These are phyloP conservation scores for Nebria salina DNA, from an alignment of 2,888 invertebrate genomes.

Conservation along the genomic window DNA sequence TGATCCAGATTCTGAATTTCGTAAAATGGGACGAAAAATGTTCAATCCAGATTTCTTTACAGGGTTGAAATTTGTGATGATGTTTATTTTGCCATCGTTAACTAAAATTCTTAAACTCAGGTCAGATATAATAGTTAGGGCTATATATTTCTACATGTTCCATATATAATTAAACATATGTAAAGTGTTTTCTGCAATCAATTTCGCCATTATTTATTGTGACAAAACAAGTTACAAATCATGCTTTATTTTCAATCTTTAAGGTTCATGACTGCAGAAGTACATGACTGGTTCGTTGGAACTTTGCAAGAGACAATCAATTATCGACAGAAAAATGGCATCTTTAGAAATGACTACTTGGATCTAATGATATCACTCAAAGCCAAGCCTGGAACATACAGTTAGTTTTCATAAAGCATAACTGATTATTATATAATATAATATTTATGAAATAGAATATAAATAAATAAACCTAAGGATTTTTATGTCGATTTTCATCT, in stretches of 20 bases:
- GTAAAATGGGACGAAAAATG: conserved; percentile 54
- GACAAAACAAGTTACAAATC: background rate
- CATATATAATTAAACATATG: too few species aligned
- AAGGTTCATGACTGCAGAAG: conserved; percentile 51
- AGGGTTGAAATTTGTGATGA: conserved; percentile 49
- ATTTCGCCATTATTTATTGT: too few species aligned
- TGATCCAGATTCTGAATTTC: conserved; percentile 53
- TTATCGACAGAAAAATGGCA: conserved; percentile 58
- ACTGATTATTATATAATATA: too few species aligned
- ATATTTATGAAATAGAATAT: too few species aligned
- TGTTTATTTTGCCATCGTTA: conserved; percentile 53
- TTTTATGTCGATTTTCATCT: too few species aligned
- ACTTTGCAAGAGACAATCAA: conserved; percentile 57
- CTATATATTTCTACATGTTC: too few species aligned
- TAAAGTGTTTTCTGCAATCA: too few species aligned
- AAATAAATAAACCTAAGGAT: too few species aligned
- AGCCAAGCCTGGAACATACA: conserved; percentile 49
- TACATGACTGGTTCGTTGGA: conserved; percentile 56
- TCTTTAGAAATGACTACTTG: conserved; percentile 61
- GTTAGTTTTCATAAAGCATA: background rate
- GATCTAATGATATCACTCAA: conserved; percentile 59
- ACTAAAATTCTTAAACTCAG: conserved; percentile 47
- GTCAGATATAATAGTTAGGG: conserved; percentile 27
- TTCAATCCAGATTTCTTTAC: conserved; percentile 53
- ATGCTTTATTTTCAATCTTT: conserved; percentile 28